phyloP scores from a whole-genome alignment of 2,888 invertebrate species.

The Heliconius ismenius region DNA sequence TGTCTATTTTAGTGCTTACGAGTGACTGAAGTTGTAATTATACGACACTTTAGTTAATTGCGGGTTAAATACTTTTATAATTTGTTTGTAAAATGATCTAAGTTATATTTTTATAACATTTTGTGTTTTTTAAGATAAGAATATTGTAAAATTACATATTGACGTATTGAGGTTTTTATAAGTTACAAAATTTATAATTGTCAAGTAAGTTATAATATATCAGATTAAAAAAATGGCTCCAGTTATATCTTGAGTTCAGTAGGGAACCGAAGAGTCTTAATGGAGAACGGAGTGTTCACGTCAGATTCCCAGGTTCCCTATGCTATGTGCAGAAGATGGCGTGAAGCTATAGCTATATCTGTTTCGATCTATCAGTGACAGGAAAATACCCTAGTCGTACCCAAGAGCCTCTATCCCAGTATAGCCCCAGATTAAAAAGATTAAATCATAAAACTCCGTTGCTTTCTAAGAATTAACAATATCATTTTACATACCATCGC shows the following conservation, averaged over 20 bases:
- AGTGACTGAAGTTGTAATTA: conserved; percentile 7
- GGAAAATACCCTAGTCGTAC: too few species aligned
- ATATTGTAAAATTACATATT: too few species aligned
- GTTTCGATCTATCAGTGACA: too few species aligned
- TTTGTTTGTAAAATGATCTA: too few species aligned
- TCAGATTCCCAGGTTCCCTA: background rate
- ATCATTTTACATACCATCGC: conserved; percentile 13
- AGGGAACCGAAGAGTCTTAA: background rate
- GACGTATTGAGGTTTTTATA: too few species aligned
- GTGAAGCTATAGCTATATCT: background rate
- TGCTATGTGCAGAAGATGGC: background rate
- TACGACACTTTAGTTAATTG: background rate
- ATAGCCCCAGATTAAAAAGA: background rate
- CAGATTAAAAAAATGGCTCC: too few species aligned
- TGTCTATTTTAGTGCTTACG: conserved; percentile 23
- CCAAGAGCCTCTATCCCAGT: too few species aligned
- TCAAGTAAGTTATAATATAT: too few species aligned
- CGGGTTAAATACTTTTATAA: background rate
- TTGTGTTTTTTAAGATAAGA: too few species aligned
- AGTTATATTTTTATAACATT: too few species aligned
- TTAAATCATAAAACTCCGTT: background rate
- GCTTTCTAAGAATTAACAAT: conserved; percentile 12
- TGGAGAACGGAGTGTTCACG: background rate
- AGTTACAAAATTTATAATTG: too few species aligned
- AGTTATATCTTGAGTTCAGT: background rate